phyloP scores from a whole-genome alignment of 2,888 invertebrate genomes.

The Panopea generosa region DNA sequence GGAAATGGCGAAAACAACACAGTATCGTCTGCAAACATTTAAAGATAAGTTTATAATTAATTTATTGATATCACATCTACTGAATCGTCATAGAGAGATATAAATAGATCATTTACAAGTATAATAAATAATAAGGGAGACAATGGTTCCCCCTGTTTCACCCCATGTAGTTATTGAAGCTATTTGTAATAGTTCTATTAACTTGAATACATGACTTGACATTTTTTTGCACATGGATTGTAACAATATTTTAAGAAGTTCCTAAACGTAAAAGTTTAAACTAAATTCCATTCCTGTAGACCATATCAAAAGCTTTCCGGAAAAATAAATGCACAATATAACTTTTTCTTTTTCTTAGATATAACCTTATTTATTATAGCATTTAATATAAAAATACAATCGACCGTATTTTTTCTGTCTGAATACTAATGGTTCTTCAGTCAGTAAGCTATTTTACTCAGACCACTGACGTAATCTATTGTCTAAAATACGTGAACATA shows the following conservation, averaged over 20 bases:
- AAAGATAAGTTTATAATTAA: conserved; percentile 9
- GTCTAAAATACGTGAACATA: conserved; percentile 18
- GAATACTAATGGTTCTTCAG: conserved; percentile 23
- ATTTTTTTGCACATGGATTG: conserved; percentile 14
- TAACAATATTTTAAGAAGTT: conserved; percentile 23
- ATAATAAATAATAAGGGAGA: conserved; percentile 36
- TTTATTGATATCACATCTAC: conserved; percentile 1
- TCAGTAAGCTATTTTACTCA: conserved; percentile 7
- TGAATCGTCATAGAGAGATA: neutral
- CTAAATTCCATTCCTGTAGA: conserved; percentile 18
- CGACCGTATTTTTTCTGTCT: conserved; percentile 17
- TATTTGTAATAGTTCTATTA: conserved; percentile 9
- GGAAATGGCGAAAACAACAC: conserved; percentile 15
- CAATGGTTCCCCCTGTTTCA: conserved; percentile 33
- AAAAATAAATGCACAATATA: conserved; percentile 32
- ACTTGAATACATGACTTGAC: conserved; percentile 10
- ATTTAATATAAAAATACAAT: no score
- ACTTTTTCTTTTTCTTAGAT: no score
- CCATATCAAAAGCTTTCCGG: conserved; percentile 29
- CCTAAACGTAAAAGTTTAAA: conserved; percentile 11
- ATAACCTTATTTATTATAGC: no score
- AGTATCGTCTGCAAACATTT: conserved; percentile 26
- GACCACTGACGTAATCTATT: conserved; percentile 1
- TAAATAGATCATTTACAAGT: conserved; percentile 19
- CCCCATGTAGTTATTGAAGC: conserved; percentile 33